Evolutionary conservation across 2,888 invertebrate species (phyloP).

Genomic region (Boloria euphrosyne): DNA sequence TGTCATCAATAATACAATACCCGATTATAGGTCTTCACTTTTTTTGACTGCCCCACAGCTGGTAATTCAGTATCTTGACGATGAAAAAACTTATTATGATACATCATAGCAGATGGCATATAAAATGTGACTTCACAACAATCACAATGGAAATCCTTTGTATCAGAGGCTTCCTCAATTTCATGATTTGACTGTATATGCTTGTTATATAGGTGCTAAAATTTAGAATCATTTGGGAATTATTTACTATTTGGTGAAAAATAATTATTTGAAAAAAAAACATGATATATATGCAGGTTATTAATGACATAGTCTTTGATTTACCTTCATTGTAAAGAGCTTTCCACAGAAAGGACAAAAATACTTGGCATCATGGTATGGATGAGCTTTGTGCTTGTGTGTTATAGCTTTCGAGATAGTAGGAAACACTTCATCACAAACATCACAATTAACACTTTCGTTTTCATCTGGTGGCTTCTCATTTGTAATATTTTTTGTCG

Average conservation of each 20-base stretch:
- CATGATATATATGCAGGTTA: constrained; percentile 26
- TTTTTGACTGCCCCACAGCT: constrained; percentile 68
- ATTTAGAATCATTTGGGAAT: constrained; percentile 41
- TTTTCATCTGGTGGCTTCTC: constrained; percentile 50
- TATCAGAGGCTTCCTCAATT: constrained; percentile 43
- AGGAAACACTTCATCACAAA: constrained; percentile 81
- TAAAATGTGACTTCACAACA: constrained; percentile 82
- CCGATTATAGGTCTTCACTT: constrained; percentile 63
- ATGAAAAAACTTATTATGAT: constrained; percentile 81
- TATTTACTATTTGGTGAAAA: neutral
- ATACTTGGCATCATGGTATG: constrained; percentile 83
- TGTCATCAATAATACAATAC: constrained; percentile 44
- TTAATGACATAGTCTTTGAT: neutral
- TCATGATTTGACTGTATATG: constrained; percentile 78
- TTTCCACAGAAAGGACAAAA: constrained; percentile 86
- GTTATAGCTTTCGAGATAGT: constrained; percentile 84
- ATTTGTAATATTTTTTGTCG: constrained; percentile 55
- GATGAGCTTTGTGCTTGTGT: constrained; percentile 86
- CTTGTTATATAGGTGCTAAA: constrained; percentile 82
- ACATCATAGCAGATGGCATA: constrained; percentile 79
- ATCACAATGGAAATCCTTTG: constrained; percentile 72
- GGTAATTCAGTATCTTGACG: constrained; percentile 68
- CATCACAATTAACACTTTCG: constrained; percentile 81
- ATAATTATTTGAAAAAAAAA: neutral
- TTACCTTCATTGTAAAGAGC: constrained; percentile 85